Evolutionary conservation across 2,888 invertebrate species (phyloP), one percentile per base, ranked within the genome.

Genomic region (Cosmia trapezina): DNA sequence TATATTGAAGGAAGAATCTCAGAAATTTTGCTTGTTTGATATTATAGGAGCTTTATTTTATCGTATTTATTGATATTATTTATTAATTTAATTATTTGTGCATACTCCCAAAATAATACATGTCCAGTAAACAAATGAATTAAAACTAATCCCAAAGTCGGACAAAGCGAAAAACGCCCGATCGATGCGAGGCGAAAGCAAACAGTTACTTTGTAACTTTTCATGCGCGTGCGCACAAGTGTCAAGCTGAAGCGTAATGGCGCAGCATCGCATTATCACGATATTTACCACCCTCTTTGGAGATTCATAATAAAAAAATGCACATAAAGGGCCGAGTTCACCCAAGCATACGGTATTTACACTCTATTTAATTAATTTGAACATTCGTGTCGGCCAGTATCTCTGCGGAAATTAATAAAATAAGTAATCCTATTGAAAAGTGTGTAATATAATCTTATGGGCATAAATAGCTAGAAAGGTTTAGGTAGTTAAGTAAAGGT

Each of bases 1-100:
- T 70, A 28, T 12, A 43, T 54, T 33, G 37, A 43, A 60, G 7
- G 19, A 65, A 60, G 33, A 60, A 54, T 74, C 53, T 66, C 67
- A 54, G 6, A 41, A 12, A 9, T 53, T 22, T n/a, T 19, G 1
- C 11, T 45, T 37, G 56, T 37, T 37, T 63, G 2, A 4, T 57
- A 5, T 17, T 22, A n/a, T 51, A 64, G 19, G 45, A n/a, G n/a
- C n/a, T 57, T 5, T 14, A 17, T n/a, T 57, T 59, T 19, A 33
- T 51, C 0, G 14, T 57, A 17, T 28, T 71, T 51, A 49, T 57
- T 54, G 4, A 70, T 47, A 54, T 49, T 47, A 56, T 57, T 37
- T 45, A 45, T 37, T 28, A 14, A n/a, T 17, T 49, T 28, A n/a
- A 51, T 8, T 57, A 19, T 28, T 8, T 51, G 12, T n/a, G 19